phyloP scores from a whole-genome alignment of 2,113 vertebrate species.

The Arizona elegans region DNA sequence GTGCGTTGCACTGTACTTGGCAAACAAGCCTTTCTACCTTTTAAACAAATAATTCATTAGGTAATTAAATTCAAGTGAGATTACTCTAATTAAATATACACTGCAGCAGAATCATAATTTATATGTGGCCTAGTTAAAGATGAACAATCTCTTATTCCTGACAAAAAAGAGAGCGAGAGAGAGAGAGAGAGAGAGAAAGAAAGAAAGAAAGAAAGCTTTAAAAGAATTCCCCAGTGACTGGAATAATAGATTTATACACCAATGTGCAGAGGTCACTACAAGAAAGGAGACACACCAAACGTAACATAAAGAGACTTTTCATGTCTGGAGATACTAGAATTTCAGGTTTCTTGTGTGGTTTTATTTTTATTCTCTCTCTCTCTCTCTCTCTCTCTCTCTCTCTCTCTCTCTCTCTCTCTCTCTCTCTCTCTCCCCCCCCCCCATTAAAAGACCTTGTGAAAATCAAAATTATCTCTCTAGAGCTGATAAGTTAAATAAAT shows the following conservation, averaged over 20 bases:
- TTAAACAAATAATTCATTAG: conserved; percentile 84
- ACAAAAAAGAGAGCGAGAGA: conserved; percentile 19
- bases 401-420: too few relatives aligned
- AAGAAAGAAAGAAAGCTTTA: conserved; percentile 38
- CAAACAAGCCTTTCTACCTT: conserved; percentile 76
- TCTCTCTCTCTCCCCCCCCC: neutral
- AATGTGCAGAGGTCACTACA: conserved; percentile 65
- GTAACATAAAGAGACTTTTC: conserved; percentile 52
- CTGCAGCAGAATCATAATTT: conserved; percentile 80
- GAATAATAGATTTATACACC: conserved; percentile 67
- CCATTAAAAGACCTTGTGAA: conserved; percentile 55
- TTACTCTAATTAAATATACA: conserved; percentile 82
- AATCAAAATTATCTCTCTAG: conserved; percentile 55
- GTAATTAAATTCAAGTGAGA: conserved; percentile 83
- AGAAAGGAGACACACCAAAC: conserved; percentile 64
- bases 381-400: neutral
- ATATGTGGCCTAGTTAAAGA: conserved; percentile 75
- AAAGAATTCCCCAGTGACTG: conserved; percentile 62
- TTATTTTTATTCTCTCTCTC: neutral
- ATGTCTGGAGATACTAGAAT: conserved; percentile 57
- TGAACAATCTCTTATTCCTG: conserved; percentile 66
- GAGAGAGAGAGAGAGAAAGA: neutral
- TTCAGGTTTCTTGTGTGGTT: conserved; percentile 50
- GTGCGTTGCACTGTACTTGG: conserved; percentile 68
- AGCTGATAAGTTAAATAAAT: conserved; percentile 58